Percentiles rank a stretch among this genome's conserved stretches.
Conservation (phyloP, 2,113 vertebrate genomes). For the Lamprologus tigripictilis region DNA sequence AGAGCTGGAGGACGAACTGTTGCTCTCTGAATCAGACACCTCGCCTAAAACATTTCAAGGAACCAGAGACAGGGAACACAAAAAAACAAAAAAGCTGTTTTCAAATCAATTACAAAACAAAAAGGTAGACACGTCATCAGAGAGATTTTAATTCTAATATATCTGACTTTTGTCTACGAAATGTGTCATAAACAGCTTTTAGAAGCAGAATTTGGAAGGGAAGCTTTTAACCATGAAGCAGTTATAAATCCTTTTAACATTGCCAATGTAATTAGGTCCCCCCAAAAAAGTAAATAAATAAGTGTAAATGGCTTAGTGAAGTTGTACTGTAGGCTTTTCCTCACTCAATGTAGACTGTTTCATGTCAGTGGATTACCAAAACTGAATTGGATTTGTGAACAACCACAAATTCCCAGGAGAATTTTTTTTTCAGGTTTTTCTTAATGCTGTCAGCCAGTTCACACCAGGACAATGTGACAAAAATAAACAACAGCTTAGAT, state of each 20-base stretch:
- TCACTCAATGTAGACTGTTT: not conserved
- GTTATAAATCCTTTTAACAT: rapidly evolving
- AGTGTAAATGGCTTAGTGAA: not conserved
- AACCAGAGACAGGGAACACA: not conserved
- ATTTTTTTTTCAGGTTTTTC: not conserved
- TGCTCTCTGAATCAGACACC: constrained; percentile 95
- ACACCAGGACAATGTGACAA: not conserved
- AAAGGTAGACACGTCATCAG: rapidly evolving
- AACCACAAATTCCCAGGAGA: not conserved
- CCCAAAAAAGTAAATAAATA: not conserved
- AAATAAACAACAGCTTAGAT: not conserved
- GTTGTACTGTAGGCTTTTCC: not conserved
- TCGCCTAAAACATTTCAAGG: constrained; percentile 72
- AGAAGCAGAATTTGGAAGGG: not conserved
- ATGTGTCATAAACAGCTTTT: not conserved
- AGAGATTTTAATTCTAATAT: not conserved
- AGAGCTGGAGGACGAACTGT: constrained; percentile 93
- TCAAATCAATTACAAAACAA: not conserved
- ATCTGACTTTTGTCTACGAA: not conserved
- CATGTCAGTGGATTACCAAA: not conserved
- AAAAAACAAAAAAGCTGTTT: not conserved
- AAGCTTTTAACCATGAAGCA: not conserved
- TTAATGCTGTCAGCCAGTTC: not conserved
- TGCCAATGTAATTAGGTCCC: not conserved
- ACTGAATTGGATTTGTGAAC: not conserved